A percentile compares a stretch with the other conserved stretches of the same genome.
Conservation (phyloP, 2,888 invertebrate species). For the Nymphalis urticae region DNA sequence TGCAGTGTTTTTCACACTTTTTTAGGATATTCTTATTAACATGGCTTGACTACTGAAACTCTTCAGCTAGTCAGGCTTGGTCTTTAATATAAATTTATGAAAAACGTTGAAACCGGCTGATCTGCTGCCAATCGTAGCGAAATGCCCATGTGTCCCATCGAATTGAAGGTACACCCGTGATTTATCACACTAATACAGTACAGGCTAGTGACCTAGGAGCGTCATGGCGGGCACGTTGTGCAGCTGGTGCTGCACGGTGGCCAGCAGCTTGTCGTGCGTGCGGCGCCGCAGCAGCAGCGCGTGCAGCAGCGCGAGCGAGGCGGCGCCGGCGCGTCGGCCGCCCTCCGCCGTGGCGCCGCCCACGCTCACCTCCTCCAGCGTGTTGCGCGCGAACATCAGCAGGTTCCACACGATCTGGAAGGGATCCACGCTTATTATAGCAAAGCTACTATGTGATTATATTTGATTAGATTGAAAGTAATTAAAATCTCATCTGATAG, state of each 20-base stretch:
- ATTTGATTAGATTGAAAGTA: too few relatives aligned
- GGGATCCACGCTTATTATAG: too few relatives aligned
- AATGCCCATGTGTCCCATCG: too few relatives aligned
- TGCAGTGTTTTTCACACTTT: too few relatives aligned
- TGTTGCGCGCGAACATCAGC: constrained; percentile 86
- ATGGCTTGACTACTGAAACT: too few relatives aligned
- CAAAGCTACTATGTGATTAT: background rate
- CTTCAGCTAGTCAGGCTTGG: too few relatives aligned
- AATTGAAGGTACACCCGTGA: too few relatives aligned
- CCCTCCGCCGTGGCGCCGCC: constrained; percentile 41
- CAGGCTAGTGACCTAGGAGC: constrained; percentile 53
- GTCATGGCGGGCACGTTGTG: constrained; percentile 60
- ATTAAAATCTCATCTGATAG: too few relatives aligned
- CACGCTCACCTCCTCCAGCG: constrained; percentile 78
- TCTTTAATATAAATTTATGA: too few relatives aligned
- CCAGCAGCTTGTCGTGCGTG: constrained; percentile 59
- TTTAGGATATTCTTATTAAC: too few relatives aligned
- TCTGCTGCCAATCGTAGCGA: too few relatives aligned
- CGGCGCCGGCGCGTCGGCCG: constrained; percentile 45
- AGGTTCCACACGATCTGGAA: constrained; percentile 87
- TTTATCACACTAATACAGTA: background rate
- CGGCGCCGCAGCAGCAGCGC: constrained; percentile 49
- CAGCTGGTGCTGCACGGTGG: constrained; percentile 59
- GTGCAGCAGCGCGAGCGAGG: constrained; percentile 55
- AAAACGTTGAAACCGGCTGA: too few relatives aligned